Conservation (phyloP, 1,140 invertebrate species). For the Leucophenga varia region DNA sequence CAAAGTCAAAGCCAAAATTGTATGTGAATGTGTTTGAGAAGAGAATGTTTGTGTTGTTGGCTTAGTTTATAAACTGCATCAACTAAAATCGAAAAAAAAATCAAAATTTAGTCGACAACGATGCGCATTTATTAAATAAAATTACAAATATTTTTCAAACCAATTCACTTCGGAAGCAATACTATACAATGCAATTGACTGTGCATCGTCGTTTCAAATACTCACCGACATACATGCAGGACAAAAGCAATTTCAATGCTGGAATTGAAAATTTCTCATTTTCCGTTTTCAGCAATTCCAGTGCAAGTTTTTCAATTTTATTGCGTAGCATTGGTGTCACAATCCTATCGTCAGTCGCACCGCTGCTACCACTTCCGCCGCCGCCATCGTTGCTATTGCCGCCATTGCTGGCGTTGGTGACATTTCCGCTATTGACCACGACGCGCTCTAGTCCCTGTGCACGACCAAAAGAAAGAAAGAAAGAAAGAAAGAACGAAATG, state of each 20-base stretch:
- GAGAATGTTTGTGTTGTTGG: no score
- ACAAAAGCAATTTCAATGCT: constrained; percentile 73
- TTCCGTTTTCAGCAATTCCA: constrained; percentile 70
- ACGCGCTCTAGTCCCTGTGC: constrained; percentile 72
- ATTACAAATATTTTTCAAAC: no score
- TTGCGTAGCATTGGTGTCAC: constrained; percentile 60
- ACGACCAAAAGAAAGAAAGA: constrained; percentile 37
- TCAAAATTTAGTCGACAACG: no score
- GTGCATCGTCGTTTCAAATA: constrained; percentile 25
- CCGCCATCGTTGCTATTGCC: constrained; percentile 2
- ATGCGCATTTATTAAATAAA: no score
- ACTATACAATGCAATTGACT: constrained; percentile 13
- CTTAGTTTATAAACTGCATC: no score
- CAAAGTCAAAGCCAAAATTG: no score
- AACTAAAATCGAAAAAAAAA: no score
- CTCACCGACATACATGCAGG: constrained; percentile 77
- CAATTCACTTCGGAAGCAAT: neutral
- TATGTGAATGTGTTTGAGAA: no score
- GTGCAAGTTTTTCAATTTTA: constrained; percentile 71
- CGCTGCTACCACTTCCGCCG: constrained; percentile 18
- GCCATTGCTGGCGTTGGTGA: constrained; percentile 10
- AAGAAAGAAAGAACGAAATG: no score
- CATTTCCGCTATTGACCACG: constrained; percentile 59
- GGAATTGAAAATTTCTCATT: constrained; percentile 70
- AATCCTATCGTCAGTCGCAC: constrained; percentile 19